These are phyloP conservation scores for Proales similis DNA, from an alignment of 1,140 invertebrate genomes.

Conservation along the genomic window DNA sequence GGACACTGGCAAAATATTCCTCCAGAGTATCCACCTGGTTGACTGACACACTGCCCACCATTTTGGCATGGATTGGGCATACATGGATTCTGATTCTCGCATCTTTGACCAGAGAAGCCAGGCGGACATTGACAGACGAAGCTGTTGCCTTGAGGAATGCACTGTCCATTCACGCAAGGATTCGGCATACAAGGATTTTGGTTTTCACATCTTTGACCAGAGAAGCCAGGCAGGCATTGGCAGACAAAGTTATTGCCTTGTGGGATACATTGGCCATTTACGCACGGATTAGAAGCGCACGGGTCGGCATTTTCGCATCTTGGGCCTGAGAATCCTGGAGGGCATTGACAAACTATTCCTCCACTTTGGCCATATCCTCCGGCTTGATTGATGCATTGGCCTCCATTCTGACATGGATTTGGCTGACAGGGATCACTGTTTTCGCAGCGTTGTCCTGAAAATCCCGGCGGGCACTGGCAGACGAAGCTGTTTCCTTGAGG, in stretches of 20 bases:
- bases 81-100: slow-evolving; percentile 61
- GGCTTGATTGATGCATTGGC: slow-evolving; percentile 40
- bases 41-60: slow-evolving; percentile 57
- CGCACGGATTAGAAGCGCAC: neutral
- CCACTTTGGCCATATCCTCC: slow-evolving; percentile 41
- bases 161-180: slow-evolving; percentile 30
- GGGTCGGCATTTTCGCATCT: slow-evolving; percentile 12
- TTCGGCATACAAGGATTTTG: slow-evolving; percentile 8
- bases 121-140: slow-evolving; percentile 42
- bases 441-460: slow-evolving; percentile 38
- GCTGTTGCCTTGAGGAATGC: slow-evolving; percentile 1
- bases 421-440: slow-evolving; percentile 39
- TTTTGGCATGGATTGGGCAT: slow-evolving; percentile 78
- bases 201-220: slow-evolving; percentile 37
- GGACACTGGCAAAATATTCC: slow-evolving; percentile 40
- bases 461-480: slow-evolving; percentile 39
- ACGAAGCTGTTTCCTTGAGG: slow-evolving; percentile 13
- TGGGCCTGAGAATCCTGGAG: slow-evolving; percentile 40
- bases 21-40: slow-evolving; percentile 39
- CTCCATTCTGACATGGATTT: slow-evolving; percentile 41
- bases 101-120: slow-evolving; percentile 42
- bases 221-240: slow-evolving; percentile 34
- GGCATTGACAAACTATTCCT: slow-evolving; percentile 42
- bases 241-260: neutral
- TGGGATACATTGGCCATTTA: neutral